These are phyloP conservation scores for Mormyrus hasselquistii DNA, from an alignment of 2,797 vertebrate genomes.

Conservation along the genomic window DNA sequence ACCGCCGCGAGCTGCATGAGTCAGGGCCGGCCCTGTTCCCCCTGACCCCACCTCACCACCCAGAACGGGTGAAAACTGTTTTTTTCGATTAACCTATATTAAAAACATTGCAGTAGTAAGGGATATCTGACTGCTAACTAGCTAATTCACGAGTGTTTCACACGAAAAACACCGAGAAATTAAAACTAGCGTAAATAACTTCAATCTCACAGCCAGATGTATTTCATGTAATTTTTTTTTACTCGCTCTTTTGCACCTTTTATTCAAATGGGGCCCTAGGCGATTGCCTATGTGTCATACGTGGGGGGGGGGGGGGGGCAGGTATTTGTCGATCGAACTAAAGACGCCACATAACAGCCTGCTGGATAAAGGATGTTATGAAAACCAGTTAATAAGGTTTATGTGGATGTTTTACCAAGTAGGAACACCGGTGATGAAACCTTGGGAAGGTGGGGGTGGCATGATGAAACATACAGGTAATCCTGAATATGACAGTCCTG, in stretches of 20 bases:
- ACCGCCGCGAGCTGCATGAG: background rate
- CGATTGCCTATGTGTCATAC: background rate
- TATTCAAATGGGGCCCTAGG: background rate
- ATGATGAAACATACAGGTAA: conserved; percentile 10
- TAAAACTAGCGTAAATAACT: background rate
- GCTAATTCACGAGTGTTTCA: background rate
- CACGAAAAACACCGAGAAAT: background rate
- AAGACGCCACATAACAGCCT: background rate
- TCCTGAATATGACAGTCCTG: background rate
- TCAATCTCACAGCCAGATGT: background rate
- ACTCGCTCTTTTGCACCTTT: background rate
- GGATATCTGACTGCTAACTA: background rate
- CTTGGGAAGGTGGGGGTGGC: background rate
- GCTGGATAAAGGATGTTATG: background rate
- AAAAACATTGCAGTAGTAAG: background rate
- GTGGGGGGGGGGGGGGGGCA: background rate
- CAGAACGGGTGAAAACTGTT: background rate
- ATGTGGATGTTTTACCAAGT: conserved; percentile 1
- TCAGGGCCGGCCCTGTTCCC: background rate
- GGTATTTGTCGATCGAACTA: background rate
- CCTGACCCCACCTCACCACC: background rate
- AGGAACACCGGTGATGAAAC: background rate
- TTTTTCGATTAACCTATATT: background rate
- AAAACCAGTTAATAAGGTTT: background rate
- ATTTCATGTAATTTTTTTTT: background rate